Conservation (phyloP, 2,888 invertebrate species). For the Antheraea assamensis region DNA sequence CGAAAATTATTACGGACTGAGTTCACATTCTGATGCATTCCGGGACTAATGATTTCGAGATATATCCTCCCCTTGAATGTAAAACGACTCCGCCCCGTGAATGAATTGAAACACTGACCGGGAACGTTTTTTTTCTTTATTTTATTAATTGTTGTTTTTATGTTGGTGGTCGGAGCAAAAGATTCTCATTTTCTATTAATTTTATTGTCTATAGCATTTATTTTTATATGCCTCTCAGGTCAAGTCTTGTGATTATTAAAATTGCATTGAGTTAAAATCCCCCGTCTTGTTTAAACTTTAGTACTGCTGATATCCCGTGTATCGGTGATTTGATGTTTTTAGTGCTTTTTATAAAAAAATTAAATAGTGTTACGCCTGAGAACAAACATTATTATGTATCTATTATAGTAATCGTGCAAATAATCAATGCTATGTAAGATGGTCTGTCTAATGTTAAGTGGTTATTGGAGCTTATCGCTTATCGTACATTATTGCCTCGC, state of each 20-base stretch:
- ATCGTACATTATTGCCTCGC: no score
- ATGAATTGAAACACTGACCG: conserved; percentile 79
- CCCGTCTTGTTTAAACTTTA: neutral
- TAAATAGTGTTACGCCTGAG: neutral
- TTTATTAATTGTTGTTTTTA: conserved; percentile 79
- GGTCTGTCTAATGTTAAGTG: neutral
- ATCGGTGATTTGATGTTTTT: no score
- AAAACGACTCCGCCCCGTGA: conserved; percentile 76
- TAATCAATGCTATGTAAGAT: no score
- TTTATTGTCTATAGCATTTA: neutral
- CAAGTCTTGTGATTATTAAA: neutral
- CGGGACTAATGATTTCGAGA: conserved; percentile 79
- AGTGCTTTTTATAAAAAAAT: no score
- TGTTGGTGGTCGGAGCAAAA: conserved; percentile 61
- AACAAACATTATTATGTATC: neutral
- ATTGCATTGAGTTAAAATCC: neutral
- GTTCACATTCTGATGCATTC: conserved; percentile 74
- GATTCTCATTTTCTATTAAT: conserved; percentile 31
- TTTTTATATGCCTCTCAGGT: neutral
- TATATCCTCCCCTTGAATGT: conserved; percentile 81
- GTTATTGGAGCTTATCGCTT: neutral
- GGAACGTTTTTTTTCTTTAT: conserved; percentile 63
- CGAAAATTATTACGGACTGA: conserved; percentile 75
- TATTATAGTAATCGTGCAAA: neutral
- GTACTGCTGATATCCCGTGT: neutral